Conservation (phyloP, 2,888 invertebrate genomes). For the Trimorus sp. region DNA sequence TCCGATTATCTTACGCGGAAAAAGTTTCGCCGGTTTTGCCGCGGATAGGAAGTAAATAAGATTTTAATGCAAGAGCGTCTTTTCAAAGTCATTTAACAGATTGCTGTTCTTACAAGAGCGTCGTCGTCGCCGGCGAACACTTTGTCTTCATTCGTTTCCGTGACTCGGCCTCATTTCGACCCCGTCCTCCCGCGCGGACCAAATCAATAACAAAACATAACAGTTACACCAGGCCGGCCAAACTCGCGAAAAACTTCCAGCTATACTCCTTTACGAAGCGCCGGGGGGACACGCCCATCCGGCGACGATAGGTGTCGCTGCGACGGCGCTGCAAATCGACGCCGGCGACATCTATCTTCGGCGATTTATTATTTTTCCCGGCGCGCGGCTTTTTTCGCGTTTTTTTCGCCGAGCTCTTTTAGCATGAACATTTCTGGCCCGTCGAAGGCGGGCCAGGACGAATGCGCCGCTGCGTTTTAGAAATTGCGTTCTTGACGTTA, state of each 20-base stretch:
- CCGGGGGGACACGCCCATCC: background rate
- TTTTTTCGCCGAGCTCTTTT: too few relatives aligned
- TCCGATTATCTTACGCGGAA: slow-evolving; percentile 63
- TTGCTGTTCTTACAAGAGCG: slow-evolving; percentile 63
- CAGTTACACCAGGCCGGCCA: slow-evolving; percentile 24
- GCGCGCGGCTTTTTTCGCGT: too few relatives aligned
- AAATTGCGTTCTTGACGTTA: slow-evolving; percentile 41
- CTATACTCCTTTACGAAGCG: slow-evolving; percentile 7
- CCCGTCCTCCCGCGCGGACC: background rate
- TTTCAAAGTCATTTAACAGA: slow-evolving; percentile 68
- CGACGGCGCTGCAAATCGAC: background rate
- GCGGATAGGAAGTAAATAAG: slow-evolving; percentile 66
- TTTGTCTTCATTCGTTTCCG: slow-evolving; percentile 61
- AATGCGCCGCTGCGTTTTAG: slow-evolving; percentile 17
- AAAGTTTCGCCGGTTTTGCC: slow-evolving; percentile 66
- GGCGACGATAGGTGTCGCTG: slow-evolving; percentile 1
- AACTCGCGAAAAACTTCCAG: slow-evolving; percentile 14
- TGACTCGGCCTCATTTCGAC: slow-evolving; percentile 43
- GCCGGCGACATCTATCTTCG: slow-evolving; percentile 9
- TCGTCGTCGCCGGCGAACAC: slow-evolving; percentile 45
- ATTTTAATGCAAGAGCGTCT: slow-evolving; percentile 68
- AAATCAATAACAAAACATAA: slow-evolving; percentile 60
- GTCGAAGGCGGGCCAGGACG: slow-evolving; percentile 19
- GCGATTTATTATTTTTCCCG: slow-evolving; percentile 1
- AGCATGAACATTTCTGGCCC: slow-evolving; percentile 1